A percentile compares a stretch with the other conserved stretches of the same genome.
Evolutionary conservation across 2,888 invertebrate genomes (phyloP).

Genomic region (Therioaphis trifolii): DNA sequence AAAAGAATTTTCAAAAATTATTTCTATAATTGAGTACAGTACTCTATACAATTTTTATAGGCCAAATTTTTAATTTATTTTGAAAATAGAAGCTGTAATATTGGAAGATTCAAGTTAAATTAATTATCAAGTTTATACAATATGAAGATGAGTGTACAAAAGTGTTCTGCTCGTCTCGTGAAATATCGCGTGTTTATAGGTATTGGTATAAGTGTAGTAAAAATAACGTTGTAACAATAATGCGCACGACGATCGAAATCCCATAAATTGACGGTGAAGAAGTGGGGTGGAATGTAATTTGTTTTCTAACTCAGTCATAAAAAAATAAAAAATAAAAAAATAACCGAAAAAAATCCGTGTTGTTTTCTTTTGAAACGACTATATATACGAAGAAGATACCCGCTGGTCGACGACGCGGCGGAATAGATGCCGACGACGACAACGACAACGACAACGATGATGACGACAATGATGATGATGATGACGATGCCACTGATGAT

Average conservation of each 20-base stretch:
- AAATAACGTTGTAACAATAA: conserved; percentile 19
- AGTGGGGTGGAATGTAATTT: conserved; percentile 19
- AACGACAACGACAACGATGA: not conserved
- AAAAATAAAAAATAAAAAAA: conserved; percentile 12
- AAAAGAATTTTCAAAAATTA: too few species aligned
- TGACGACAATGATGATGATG: conserved; percentile 20
- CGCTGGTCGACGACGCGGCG: not conserved
- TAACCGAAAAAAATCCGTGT: not conserved
- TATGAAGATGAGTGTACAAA: too few species aligned
- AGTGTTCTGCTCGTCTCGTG: not conserved
- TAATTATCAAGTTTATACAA: too few species aligned
- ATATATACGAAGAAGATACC: not conserved
- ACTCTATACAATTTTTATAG: too few species aligned
- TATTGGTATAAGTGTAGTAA: not conserved
- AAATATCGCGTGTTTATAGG: not conserved
- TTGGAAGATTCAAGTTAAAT: too few species aligned
- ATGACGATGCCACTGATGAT: conserved; percentile 5
- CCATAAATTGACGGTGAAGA: not conserved
- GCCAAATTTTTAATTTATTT: too few species aligned
- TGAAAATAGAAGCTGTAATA: too few species aligned
- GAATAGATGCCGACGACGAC: not conserved
- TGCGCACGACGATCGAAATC: conserved; percentile 1
- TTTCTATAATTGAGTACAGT: too few species aligned
- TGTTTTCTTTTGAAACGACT: conserved; percentile 40
- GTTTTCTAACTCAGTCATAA: conserved; percentile 26